Evolutionary conservation across 2,888 invertebrate genomes (phyloP).

Genomic region (Linyphia triangularis): DNA sequence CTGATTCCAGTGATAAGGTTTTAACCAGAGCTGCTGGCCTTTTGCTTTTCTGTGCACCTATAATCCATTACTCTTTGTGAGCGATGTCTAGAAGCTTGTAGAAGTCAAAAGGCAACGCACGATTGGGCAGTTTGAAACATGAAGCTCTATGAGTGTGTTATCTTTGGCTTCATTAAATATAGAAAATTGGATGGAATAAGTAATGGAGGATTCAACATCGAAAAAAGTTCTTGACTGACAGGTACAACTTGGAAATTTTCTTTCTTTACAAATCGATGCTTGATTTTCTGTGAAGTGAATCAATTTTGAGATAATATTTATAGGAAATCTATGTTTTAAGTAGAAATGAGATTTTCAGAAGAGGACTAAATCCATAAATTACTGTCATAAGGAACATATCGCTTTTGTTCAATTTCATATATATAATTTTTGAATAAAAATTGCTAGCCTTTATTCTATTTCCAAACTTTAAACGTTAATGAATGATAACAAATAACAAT

Average conservation of each 20-base stretch:
- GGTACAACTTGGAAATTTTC: background rate
- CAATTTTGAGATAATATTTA: background rate
- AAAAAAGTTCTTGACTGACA: background rate
- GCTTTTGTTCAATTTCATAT: no score
- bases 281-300: background rate
- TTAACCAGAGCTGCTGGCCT: slow-evolving; percentile 33
- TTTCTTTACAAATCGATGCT: background rate
- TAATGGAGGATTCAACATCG: slow-evolving; percentile 13
- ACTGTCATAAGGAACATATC: no score
- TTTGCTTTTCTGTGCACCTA: slow-evolving; percentile 23
- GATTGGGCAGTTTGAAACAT: slow-evolving; percentile 40
- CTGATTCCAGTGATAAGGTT: slow-evolving; percentile 67
- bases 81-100: slow-evolving; percentile 55
- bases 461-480: no score
- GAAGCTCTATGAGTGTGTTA: slow-evolving; percentile 35
- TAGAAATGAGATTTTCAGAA: no score
- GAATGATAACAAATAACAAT: no score
- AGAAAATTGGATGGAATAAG: slow-evolving; percentile 36
- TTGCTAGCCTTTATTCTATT: no score
- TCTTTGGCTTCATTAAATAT: slow-evolving; percentile 54
- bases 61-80: slow-evolving; percentile 63
- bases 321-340: no score
- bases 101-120: slow-evolving; percentile 22
- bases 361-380: no score
- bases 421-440: no score